Evolutionary conservation across 2,888 invertebrate species (phyloP), one percentile per base, ranked within the genome.

Genomic region (Meiosimyza decipiens): DNA sequence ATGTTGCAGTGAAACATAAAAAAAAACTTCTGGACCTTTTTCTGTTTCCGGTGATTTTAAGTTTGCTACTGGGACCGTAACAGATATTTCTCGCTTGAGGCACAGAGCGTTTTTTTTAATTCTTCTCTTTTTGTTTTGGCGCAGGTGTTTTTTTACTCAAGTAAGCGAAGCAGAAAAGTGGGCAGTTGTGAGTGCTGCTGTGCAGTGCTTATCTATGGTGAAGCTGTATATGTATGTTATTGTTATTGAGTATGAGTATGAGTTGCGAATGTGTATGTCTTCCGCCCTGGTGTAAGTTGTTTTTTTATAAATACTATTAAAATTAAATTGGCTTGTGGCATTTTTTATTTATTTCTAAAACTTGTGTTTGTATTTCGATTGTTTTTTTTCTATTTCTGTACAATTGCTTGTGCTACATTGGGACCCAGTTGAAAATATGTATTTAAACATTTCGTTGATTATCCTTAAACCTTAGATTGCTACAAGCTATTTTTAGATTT

Each of bases 271-370:
- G 6, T 40, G 40, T 40, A 9, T 6, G 15, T 11, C 55, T 16
- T 55, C 16, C 55, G 1, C n/a, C 55, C 55, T 15, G 40, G 55
- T 55, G 55, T n/a, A 55, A 55, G 18, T 55, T 55, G 55, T 55
- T n/a, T 18, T 55, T 54, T n/a, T 54, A 54, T 54, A 54, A 54
- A n/a, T 54, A 16, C 54, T 18, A 55, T 18, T n/a, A 55, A 55
- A 55, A 55, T 55, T 55, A 55, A 55, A 55, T n/a, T 55, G 55
- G 55, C 55, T 55, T 55, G 55, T n/a, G 55, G 55, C 18, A 55
- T 55, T 55, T 55, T 55, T 55, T 55, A 55, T 55, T 55, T 55
- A 18, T 55, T 55, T 55, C 55, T 55, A 6, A 40, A 40, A 40
- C 9, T 40, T 40, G 6, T 40, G 40, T 40, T 40, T 40, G 40